Evolutionary conservation across 2,113 vertebrate species (phyloP).

Genomic region (Crotalus viridis): DNA sequence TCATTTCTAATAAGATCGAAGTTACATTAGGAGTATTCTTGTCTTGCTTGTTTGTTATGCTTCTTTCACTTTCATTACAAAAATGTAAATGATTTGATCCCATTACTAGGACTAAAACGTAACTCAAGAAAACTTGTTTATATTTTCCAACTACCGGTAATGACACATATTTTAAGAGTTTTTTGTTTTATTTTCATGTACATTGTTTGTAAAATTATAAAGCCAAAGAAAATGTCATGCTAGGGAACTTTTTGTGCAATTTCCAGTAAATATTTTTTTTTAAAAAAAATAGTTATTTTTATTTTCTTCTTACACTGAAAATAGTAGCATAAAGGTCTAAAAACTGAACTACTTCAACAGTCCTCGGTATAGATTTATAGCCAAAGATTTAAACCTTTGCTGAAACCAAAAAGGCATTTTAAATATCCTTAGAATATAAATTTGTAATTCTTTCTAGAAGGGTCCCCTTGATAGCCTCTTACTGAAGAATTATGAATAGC

Average conservation of each 20-base stretch:
- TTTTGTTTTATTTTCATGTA: background rate
- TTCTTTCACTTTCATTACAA: background rate
- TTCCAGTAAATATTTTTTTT: background rate
- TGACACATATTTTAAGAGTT: background rate
- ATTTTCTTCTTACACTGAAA: background rate
- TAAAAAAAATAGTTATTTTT: background rate
- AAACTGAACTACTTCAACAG: background rate
- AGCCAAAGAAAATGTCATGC: background rate
- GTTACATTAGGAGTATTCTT: background rate
- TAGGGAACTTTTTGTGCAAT: background rate
- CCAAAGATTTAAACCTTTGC: background rate
- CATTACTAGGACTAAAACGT: rapidly evolving
- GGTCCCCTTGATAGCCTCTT: background rate
- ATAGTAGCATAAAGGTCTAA: background rate
- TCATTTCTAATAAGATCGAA: conserved; percentile 5
- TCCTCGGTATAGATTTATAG: background rate
- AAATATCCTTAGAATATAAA: background rate
- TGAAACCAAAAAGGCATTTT: background rate
- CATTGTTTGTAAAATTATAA: conserved; percentile 11
- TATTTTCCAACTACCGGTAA: background rate
- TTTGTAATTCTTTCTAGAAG: background rate
- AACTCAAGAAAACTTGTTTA: conserved; percentile 9
- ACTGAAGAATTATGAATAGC: background rate
- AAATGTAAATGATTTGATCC: background rate
- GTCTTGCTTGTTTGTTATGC: background rate